Evolutionary conservation across 2,113 vertebrate genomes (phyloP).

Genomic region (Sialia sialis): DNA sequence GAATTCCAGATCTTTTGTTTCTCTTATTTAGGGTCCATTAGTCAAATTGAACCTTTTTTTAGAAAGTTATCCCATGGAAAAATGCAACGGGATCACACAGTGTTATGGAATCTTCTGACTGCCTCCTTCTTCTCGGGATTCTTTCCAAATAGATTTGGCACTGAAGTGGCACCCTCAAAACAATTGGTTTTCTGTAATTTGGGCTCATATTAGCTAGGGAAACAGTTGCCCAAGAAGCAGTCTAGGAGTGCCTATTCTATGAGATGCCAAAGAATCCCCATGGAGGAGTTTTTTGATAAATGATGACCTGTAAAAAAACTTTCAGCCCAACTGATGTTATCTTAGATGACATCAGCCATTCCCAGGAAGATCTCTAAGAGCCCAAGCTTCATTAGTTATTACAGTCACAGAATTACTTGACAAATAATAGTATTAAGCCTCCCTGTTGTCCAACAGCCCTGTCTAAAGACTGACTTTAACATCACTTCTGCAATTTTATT

Average conservation of each 20-base stretch:
- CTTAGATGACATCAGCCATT: not conserved
- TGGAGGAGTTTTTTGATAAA: not conserved
- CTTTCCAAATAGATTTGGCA: not conserved
- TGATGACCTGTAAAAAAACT: not conserved
- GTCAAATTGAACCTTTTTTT: not conserved
- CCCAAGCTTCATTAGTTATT: not conserved
- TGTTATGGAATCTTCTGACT: not conserved
- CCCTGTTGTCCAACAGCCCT: not conserved
- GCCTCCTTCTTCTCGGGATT: not conserved
- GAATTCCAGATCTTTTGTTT: not conserved
- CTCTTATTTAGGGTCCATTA: not conserved
- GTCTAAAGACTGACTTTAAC: not conserved
- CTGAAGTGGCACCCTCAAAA: not conserved
- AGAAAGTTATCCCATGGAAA: not conserved
- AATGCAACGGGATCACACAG: accelerated
- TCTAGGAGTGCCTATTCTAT: not conserved
- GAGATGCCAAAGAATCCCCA: not conserved
- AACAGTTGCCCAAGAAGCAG: not conserved
- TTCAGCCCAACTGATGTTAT: not conserved
- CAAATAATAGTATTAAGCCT: not conserved
- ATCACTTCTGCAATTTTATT: not conserved
- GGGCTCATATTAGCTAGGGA: not conserved
- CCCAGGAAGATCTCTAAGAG: not conserved
- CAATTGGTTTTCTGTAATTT: not conserved
- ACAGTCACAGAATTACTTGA: not conserved